Evolutionary conservation across 2,888 invertebrate genomes (phyloP), one percentile per base, ranked within the genome.

Genomic region (Yponomeuta evonymella): DNA sequence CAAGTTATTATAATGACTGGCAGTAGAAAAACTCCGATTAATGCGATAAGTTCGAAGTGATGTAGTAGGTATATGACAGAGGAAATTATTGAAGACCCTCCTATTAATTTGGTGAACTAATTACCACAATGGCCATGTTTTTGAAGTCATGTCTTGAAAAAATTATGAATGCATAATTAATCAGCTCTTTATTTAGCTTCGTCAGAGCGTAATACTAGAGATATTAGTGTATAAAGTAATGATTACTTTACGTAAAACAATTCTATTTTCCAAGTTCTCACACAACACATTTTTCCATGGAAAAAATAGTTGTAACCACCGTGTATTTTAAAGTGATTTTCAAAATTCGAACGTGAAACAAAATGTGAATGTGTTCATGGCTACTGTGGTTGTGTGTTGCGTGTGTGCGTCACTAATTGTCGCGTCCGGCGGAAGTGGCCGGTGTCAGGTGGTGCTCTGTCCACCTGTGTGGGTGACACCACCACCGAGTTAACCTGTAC

Each of bases 401-500:
- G 79, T 79, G 76, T 77, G 87, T 86, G 89, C 87, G 89, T 85
- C 84, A 83, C 89, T 92, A 92, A 92, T 92, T 89, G 90, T 81
- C 79, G 77, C 85, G 84, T 92, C 92, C 92, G 90, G 81, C 90
- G 92, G 92, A 92, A 91, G 91, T 84, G 90, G 90, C 86, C 89
- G 85, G 89, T 85, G 89, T 90, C 90, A 89, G 90, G 89, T 91
- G 91, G 88, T 86, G 51, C 43, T 83, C 75, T 73, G 80, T 76
- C 80, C 88, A 88, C 89, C 87, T 90, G 89, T 88, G 85, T 84
- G 85, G 65, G 65, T 65, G 29, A 65, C 65, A 33, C 65, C 11
- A 64, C 23, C 30, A 64, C 64, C 8, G 9, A 43, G 51, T 58
- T 58, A 58, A 58, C 51, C 15, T 58, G 15, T 58, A 43, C 43